phyloP scores from a whole-genome alignment of 2,113 vertebrate genomes.

The Amblyopsis rosae region DNA sequence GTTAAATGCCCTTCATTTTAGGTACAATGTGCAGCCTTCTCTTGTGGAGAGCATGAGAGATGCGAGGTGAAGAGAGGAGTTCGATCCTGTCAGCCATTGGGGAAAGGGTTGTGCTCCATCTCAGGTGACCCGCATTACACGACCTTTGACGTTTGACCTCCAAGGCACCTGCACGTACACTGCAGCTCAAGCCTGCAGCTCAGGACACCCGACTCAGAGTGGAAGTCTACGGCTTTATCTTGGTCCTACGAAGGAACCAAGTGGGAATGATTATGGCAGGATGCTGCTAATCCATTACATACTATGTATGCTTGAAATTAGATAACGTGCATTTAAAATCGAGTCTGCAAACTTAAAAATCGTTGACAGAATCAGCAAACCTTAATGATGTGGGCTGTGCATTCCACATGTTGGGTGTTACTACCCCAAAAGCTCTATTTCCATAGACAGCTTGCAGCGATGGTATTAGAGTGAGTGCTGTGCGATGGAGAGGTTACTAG shows the following conservation, averaged over 20 bases:
- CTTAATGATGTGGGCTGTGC: no score
- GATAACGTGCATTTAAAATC: no score
- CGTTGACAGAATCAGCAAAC: no score
- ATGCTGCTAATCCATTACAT: not conserved
- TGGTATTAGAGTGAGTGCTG: no score
- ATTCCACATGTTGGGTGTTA: no score
- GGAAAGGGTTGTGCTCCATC: conserved; percentile 36
- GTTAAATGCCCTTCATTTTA: conserved; percentile 14
- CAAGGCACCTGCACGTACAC: conserved; percentile 64
- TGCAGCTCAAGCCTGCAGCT: conserved; percentile 34
- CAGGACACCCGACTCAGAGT: conserved; percentile 28
- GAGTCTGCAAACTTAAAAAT: no score
- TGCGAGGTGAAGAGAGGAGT: conserved; percentile 43
- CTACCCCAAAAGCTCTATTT: no score
- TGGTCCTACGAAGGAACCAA: conserved; percentile 45
- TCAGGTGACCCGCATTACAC: conserved; percentile 60
- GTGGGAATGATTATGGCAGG: conserved; percentile 36
- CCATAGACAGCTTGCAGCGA: no score
- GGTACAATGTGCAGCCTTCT: conserved; percentile 28
- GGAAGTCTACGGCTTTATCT: conserved; percentile 19
- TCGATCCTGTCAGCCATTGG: conserved; percentile 23
- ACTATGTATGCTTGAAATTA: no score
- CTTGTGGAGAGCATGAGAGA: conserved; percentile 34
- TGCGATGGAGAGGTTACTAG: no score
- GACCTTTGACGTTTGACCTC: conserved; percentile 68